Evolutionary conservation across 2,113 vertebrate species (phyloP), one percentile per base, ranked within the genome.

Genomic region (Sminthopsis crassicaudata): DNA sequence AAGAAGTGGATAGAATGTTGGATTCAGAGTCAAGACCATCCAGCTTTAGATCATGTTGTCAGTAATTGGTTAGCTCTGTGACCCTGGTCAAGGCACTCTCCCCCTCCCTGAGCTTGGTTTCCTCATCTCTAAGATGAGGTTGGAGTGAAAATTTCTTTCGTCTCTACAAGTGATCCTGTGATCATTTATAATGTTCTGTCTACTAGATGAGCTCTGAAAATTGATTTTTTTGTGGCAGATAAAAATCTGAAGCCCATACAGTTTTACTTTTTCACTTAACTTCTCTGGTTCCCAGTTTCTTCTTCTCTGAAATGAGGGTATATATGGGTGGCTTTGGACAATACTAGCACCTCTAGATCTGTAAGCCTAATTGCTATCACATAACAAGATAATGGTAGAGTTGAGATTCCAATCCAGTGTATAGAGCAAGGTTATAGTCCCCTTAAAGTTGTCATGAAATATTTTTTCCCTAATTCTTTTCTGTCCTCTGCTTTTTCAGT

Each of bases 251-350:
- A 76, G 60, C 36, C 60, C 30, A 76, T n/a, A 42, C n/a, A 42
- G 67, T 84, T 9, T 84, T 16, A 23, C n/a, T 42, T 19, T 19
- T 84, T 42, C 19, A n/a, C 19, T 42, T 42, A 84, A 84, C 0
- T 19, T 42, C n/a, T 84, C 16, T 55, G 55, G 90, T 46, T 93
- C 46, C 2, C 27, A 0, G 51, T 76, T 36, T 92, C 9, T 53
- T 48, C 23, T 14, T 60, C 90, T 93, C n/a, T 2, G 51, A 92
- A 26, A n/a, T 92, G 22, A 95, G 55, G 88, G 94, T 55, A n/a
- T n/a, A n/a, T n/a, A 90, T 53, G 19, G 48, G 67, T 53, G 51
- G 76, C 36, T 8, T 23, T 94, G 8, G 30, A 11, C 24, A 27
- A 50, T 53, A 2, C 23, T 88, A 48, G 14, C 19, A 84, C 6